Evolutionary conservation across 2,113 vertebrate species (phyloP).

Genomic region (Hippoglossus stenolepis): DNA sequence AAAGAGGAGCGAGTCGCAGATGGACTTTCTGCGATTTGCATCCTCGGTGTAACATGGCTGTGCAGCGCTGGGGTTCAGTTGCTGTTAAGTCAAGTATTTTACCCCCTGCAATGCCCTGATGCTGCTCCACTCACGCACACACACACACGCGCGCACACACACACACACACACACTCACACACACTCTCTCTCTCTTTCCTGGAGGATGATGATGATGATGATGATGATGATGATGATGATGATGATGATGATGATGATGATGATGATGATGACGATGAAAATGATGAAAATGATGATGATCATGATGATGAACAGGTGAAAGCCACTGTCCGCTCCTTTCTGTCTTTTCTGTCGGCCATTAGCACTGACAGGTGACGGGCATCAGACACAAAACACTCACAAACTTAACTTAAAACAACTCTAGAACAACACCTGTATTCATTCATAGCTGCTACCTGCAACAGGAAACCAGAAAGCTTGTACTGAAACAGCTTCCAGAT

Average conservation of each 20-base stretch:
- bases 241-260: slow-evolving; percentile 13
- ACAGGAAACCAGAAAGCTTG: slow-evolving; percentile 6
- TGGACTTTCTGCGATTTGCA: slow-evolving; percentile 38
- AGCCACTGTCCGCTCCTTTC: slow-evolving; percentile 57
- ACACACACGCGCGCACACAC: neutral
- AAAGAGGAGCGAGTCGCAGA: slow-evolving; percentile 16
- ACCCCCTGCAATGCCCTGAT: slow-evolving; percentile 64
- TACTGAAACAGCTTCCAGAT: slow-evolving; percentile 8
- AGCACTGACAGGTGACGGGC: slow-evolving; percentile 39
- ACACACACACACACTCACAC: neutral
- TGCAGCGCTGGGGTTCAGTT: slow-evolving; percentile 47
- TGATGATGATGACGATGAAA: neutral
- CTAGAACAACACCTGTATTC: slow-evolving; percentile 4
- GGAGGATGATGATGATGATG: neutral
- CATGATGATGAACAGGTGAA: slow-evolving; percentile 44
- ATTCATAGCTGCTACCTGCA: slow-evolving; percentile 27
- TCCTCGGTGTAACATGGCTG: slow-evolving; percentile 49
- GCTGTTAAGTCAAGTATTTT: slow-evolving; percentile 54
- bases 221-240: slow-evolving; percentile 5
- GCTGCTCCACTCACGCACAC: slow-evolving; percentile 69
- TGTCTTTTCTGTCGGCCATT: slow-evolving; percentile 16
- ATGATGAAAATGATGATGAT: neutral
- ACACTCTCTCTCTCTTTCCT: slow-evolving; percentile 20
- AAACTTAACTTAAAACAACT: neutral
- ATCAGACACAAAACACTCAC: slow-evolving; percentile 16